Conservation (phyloP, 2,797 vertebrate species). For the Premnoplex brunnescens region DNA sequence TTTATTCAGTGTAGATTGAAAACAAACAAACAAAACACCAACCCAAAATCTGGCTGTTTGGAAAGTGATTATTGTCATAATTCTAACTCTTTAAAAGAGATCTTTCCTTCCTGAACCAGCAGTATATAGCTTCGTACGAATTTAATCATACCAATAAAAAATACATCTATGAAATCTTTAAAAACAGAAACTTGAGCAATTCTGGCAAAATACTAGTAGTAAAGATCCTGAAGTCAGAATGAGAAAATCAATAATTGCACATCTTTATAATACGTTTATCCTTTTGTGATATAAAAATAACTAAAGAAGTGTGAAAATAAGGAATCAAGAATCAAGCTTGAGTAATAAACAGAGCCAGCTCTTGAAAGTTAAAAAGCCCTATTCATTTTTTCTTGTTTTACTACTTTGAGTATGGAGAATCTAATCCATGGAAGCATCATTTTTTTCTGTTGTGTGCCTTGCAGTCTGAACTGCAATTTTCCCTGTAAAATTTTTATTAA, state of each 20-base stretch:
- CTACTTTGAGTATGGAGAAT: not conserved
- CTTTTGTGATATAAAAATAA: not conserved
- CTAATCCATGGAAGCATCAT: not conserved
- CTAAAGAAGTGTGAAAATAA: not conserved
- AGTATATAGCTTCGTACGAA: not conserved
- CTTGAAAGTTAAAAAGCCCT: not conserved
- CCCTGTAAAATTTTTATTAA: not conserved
- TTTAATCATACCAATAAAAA: not conserved
- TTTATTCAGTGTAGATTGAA: not conserved
- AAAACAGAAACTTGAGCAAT: not conserved
- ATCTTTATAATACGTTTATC: not conserved
- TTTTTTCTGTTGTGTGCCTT: not conserved
- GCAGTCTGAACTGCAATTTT: not conserved
- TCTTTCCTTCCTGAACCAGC: not conserved
- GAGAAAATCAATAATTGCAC: conserved; percentile 4
- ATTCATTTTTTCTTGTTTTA: not conserved
- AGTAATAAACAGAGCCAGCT: not conserved
- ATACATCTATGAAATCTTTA: not conserved
- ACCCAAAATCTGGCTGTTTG: not conserved
- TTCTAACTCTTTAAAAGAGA: not conserved
- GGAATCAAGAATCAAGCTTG: not conserved
- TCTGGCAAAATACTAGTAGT: not conserved
- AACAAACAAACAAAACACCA: not conserved
- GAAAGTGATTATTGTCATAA: not conserved
- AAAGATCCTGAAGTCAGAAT: not conserved